Base-by-base conservation (phyloP, 2,113 vertebrate genomes). In the Brachyhypopomus occidentalis region DNA sequence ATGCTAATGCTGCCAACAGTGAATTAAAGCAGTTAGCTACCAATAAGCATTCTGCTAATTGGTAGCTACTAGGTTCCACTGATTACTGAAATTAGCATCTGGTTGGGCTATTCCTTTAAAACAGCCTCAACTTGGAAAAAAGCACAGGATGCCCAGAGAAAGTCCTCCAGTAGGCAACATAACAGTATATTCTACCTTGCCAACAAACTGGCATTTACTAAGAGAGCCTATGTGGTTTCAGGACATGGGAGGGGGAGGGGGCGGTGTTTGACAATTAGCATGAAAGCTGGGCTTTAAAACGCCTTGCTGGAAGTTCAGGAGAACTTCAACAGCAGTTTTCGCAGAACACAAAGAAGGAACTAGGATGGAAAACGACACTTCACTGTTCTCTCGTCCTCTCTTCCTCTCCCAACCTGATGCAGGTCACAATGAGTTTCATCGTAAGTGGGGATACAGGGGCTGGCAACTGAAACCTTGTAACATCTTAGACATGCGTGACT, bases 401-500 rank as follows among this genome's bases (percentile, higher is more conserved):
- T 78, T 81, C 45, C 79, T 81, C 76, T 84, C 75, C 86, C 80
- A 89, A 90, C 84, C 85, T 87, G 85, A 91, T 87, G 84, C 72
- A 83, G 84, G 83, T 88, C 86, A 89, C 88, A 90, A 79, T 86
- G 79, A 52, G 66, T 78, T 85, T 80, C 81, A 83, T 78, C 79
- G 73, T 77, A 69, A 62, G 81, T 77, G 73, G 75, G 79, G 85
- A 62, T 71, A 36, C 73, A 77, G 73, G 9, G 62, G 70, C 30
- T 83, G 77, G 75, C 48, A 62, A 79, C 60, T 74, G 64, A 66
- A 36, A 78, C 70, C 81, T 86, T 72, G 78, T 78, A 90, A 89
- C 90, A 91, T 88, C 75, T 88, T 89, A 90, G 78, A 89, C 89
- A 90, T 83, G 88, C 79, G 60, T 38, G 72, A 82, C 69, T 73